A percentile compares a stretch with the other conserved stretches of the same genome.
Evolutionary conservation across 2,888 invertebrate genomes (phyloP).

Genomic region (Koerneria pararmatus): DNA sequence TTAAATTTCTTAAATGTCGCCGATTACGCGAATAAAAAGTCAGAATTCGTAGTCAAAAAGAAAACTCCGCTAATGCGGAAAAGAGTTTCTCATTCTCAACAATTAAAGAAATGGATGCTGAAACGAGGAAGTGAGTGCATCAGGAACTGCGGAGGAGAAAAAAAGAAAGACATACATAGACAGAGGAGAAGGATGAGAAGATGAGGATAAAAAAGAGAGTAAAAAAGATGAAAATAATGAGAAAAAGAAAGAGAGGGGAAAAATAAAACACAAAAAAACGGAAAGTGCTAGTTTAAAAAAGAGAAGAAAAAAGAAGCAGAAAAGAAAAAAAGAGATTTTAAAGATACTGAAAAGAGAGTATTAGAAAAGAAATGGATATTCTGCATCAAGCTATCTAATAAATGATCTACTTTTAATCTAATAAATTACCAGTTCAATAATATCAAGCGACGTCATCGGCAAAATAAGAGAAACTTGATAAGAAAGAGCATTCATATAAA

Average conservation of each 20-base stretch:
- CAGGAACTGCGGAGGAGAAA: constrained; percentile 4
- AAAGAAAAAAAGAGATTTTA: neutral
- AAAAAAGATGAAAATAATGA: too few relatives aligned
- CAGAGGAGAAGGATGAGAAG: neutral
- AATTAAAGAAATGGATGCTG: constrained; percentile 7
- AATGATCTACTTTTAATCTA: too few relatives aligned
- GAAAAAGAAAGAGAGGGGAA: neutral
- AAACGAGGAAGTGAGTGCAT: too few relatives aligned
- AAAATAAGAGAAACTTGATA: too few relatives aligned
- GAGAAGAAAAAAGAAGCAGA: neutral
- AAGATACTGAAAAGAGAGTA: constrained; percentile 1
- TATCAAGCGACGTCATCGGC: too few relatives aligned
- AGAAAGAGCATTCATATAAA: too few relatives aligned
- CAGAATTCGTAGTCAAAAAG: neutral
- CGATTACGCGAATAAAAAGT: neutral
- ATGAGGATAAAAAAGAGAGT: neutral
- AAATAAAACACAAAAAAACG: neutral
- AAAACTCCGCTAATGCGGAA: neutral
- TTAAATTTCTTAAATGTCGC: too few relatives aligned
- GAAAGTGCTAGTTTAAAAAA: neutral
- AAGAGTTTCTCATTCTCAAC: neutral
- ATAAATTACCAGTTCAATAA: too few relatives aligned
- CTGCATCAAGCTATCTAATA: too few relatives aligned
- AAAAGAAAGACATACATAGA: constrained; percentile 7
- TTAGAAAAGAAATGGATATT: neutral